Evolutionary conservation across 2,113 vertebrate genomes (phyloP).

Genomic region (Chloroceryle aenea): DNA sequence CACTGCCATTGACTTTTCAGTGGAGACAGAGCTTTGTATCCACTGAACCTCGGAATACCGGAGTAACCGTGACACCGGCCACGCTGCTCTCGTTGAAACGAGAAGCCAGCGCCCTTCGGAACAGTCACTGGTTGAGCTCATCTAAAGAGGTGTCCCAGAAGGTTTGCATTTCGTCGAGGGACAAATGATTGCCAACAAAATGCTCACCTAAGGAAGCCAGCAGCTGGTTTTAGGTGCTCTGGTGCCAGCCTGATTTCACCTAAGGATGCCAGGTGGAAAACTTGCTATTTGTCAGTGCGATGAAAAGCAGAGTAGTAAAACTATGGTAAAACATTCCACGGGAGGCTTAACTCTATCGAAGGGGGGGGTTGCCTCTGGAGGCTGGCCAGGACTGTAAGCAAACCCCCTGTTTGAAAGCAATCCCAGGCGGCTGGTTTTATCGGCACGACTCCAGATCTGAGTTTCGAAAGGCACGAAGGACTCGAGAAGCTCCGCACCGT

Average conservation of each 20-base stretch:
- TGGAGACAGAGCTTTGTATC: neutral
- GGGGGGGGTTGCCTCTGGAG: neutral
- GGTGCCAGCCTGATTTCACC: neutral
- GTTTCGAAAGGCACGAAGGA: constrained; percentile 19
- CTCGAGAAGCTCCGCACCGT: neutral
- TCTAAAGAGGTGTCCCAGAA: neutral
- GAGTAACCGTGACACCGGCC: neutral
- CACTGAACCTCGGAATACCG: neutral
- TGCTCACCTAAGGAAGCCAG: neutral
- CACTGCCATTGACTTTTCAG: neutral
- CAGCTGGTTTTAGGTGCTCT: neutral
- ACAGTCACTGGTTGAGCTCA: neutral
- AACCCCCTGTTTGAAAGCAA: neutral
- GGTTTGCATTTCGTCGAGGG: neutral
- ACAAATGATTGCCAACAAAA: neutral
- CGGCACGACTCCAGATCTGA: neutral
- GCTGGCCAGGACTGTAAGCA: constrained; percentile 6
- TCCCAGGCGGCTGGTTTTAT: neutral
- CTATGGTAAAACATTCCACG: neutral
- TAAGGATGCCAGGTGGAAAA: neutral
- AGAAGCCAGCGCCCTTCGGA: neutral
- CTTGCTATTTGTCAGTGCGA: neutral
- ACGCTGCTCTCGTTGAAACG: accelerated
- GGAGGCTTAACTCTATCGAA: neutral
- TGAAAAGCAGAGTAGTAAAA: neutral